Percentiles rank a stretch among this genome's conserved stretches.
Evolutionary conservation across 2,888 invertebrate genomes (phyloP).

Genomic region (Apotomis turbidana): DNA sequence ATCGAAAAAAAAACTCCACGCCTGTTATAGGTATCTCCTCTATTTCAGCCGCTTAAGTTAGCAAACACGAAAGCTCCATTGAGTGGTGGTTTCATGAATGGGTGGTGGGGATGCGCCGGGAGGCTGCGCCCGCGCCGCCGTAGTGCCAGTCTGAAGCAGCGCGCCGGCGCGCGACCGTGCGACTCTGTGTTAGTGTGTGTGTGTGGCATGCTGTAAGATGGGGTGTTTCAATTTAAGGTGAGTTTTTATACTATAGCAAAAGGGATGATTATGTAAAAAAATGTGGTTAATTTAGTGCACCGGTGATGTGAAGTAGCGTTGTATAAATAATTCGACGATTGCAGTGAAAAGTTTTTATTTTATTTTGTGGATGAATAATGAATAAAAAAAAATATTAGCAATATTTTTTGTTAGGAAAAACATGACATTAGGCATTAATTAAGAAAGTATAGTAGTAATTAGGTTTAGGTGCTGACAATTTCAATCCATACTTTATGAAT

Average conservation of each 20-base stretch:
- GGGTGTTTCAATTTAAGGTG: conserved; percentile 72
- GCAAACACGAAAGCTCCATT: conserved; percentile 56
- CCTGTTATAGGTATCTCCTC: neutral
- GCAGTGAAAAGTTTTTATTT: too few species aligned
- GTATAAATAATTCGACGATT: too few species aligned
- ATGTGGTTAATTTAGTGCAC: neutral
- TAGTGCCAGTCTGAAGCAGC: conserved; percentile 48
- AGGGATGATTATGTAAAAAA: conserved; percentile 11
- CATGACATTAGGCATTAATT: too few species aligned
- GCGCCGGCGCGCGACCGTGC: conserved; percentile 63
- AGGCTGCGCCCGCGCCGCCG: conserved; percentile 59
- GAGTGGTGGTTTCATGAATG: conserved; percentile 74
- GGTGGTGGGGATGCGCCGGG: conserved; percentile 65
- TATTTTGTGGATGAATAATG: too few species aligned
- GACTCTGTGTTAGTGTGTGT: conserved; percentile 45
- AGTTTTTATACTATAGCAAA: conserved; percentile 42
- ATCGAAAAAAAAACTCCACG: too few species aligned
- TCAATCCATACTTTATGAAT: too few species aligned
- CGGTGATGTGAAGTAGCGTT: too few species aligned
- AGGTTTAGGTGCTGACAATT: too few species aligned
- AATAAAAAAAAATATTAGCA: too few species aligned
- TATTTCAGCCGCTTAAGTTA: neutral
- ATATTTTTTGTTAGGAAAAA: too few species aligned
- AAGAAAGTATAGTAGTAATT: too few species aligned
- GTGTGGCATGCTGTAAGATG: conserved; percentile 73